A percentile compares a stretch with the other conserved stretches of the same genome.
Conservation (phyloP, 2,113 vertebrate species). For the Ploceus nigricollis region DNA sequence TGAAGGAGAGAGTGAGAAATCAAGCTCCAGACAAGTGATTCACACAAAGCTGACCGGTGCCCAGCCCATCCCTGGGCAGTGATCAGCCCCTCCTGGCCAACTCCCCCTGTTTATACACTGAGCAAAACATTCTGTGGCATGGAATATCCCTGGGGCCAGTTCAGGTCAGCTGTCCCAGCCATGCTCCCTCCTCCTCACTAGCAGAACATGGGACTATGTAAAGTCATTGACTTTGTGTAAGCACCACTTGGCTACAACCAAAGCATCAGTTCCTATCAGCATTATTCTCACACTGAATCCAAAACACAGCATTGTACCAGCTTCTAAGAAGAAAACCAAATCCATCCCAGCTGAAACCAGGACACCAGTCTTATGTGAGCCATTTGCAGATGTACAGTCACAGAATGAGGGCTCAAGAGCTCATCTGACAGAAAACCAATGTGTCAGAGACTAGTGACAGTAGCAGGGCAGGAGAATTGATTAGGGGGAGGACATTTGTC, state of each 20-base stretch:
- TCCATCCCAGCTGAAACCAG: neutral
- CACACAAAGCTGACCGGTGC: accelerated
- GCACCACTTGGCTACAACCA: neutral
- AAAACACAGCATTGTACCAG: neutral
- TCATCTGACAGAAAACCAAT: neutral
- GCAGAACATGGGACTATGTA: neutral
- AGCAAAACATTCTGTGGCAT: neutral
- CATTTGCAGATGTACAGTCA: neutral
- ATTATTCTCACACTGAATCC: neutral
- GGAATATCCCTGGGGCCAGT: neutral
- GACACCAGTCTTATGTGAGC: neutral
- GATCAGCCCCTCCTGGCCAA: neutral
- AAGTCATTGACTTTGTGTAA: neutral
- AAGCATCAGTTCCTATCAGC: neutral
- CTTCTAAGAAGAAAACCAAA: neutral
- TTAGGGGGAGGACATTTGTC: neutral
- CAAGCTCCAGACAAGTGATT: neutral
- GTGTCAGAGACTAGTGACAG: neutral
- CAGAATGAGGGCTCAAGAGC: neutral
- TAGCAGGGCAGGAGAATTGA: neutral
- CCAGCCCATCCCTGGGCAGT: neutral
- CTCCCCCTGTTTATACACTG: neutral
- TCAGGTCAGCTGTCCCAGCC: neutral
- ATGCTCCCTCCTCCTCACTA: neutral
- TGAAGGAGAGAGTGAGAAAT: neutral